phyloP scores from a whole-genome alignment of 2,113 vertebrate genomes.

The Falco punctatus region DNA sequence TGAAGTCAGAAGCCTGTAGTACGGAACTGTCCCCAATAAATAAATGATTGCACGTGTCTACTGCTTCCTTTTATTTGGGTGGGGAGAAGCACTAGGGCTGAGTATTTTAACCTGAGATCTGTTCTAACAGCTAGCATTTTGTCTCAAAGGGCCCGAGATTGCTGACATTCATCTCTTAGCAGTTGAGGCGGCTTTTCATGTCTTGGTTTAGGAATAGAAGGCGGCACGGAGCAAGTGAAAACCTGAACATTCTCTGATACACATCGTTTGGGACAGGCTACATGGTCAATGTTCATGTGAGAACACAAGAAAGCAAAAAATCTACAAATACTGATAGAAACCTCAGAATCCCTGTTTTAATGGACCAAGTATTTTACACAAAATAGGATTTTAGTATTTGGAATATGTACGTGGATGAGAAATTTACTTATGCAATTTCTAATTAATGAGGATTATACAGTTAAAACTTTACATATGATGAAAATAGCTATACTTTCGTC shows the following conservation, averaged over 20 bases:
- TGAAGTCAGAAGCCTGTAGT: neutral
- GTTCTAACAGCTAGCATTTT: neutral
- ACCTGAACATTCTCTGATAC: neutral
- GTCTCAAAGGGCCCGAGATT: neutral
- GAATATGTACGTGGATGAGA: neutral
- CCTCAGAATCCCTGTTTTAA: neutral
- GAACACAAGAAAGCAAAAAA: neutral
- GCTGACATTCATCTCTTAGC: neutral
- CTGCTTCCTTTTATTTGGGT: neutral
- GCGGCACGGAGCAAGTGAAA: neutral
- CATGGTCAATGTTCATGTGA: accelerated
- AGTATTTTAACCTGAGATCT: neutral
- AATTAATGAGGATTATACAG: neutral
- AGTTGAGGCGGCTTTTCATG: neutral
- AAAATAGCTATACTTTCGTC: neutral
- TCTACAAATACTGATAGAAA: neutral
- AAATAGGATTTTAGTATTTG: neutral
- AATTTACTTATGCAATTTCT: neutral
- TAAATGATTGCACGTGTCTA: neutral
- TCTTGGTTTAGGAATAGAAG: neutral
- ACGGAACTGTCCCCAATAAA: neutral
- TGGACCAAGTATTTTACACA: neutral
- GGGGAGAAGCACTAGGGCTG: neutral
- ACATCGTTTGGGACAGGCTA: neutral
- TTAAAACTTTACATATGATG: neutral